Conservation (phyloP, 2,113 vertebrate genomes). For the Saguinus imperator region DNA sequence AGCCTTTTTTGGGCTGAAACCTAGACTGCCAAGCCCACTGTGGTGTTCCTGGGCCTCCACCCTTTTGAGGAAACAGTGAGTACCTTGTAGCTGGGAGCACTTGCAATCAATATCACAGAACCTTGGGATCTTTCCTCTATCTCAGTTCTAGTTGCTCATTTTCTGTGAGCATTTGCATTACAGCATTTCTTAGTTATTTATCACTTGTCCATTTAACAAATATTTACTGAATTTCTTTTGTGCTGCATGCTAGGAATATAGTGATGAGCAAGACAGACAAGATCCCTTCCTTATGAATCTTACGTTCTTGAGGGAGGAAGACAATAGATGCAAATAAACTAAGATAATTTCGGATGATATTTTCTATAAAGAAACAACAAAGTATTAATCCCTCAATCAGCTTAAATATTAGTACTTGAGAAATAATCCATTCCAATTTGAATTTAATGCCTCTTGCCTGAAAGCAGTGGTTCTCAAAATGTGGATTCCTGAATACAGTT, state of each 20-base stretch:
- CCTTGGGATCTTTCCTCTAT: neutral
- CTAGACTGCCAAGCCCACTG: neutral
- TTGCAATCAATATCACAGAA: neutral
- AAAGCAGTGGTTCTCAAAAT: conserved; percentile 11
- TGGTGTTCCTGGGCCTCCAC: neutral
- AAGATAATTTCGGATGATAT: conserved; percentile 4
- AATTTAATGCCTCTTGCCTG: neutral
- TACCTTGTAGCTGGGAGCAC: neutral
- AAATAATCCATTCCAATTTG: conserved; percentile 16
- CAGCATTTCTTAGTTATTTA: neutral
- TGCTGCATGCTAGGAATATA: neutral
- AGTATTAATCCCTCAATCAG: neutral
- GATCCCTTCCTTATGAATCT: neutral
- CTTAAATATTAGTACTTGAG: neutral
- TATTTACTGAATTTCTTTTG: neutral
- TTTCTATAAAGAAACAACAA: conserved; percentile 2
- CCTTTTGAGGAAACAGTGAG: neutral
- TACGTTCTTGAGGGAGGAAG: neutral
- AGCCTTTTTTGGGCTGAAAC: neutral
- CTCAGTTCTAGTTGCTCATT: neutral
- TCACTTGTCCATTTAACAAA: neutral
- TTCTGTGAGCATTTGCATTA: neutral
- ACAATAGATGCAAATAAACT: conserved; percentile 6
- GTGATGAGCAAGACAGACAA: neutral
- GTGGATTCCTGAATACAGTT: neutral